Evolutionary conservation across 2,888 invertebrate genomes (phyloP).

Genomic region (Pandemis heparana): DNA sequence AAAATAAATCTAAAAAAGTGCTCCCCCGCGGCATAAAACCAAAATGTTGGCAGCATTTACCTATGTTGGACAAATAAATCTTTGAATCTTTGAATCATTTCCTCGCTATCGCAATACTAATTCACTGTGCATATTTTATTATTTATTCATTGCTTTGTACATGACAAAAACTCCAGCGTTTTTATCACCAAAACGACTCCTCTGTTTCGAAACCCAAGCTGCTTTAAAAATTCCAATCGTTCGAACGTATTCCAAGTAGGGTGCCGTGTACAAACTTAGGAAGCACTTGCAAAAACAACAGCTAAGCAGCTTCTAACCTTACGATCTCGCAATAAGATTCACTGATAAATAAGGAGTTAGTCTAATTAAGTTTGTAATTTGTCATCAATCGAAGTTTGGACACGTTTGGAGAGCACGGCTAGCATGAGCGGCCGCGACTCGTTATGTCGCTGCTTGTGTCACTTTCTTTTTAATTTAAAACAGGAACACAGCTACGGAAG

Average conservation of each 20-base stretch:
- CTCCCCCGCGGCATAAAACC: too few relatives aligned
- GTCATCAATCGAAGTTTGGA: slow-evolving; percentile 21
- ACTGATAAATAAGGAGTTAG: neutral
- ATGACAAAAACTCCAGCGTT: neutral
- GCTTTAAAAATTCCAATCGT: slow-evolving; percentile 18
- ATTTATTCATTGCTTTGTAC: too few relatives aligned
- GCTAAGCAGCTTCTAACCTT: neutral
- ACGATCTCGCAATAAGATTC: neutral
- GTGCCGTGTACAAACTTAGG: slow-evolving; percentile 13
- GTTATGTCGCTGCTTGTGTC: neutral
- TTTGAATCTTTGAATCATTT: too few relatives aligned
- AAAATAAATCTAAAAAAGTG: too few relatives aligned
- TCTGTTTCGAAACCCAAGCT: neutral
- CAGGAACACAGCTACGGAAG: too few relatives aligned
- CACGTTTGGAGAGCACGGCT: neutral
- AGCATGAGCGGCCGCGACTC: neutral
- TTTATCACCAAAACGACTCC: neutral
- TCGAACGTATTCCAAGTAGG: slow-evolving; percentile 24
- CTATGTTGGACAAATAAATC: too few relatives aligned
- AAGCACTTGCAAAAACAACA: neutral
- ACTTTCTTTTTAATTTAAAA: neutral
- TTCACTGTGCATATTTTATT: too few relatives aligned
- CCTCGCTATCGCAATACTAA: too few relatives aligned
- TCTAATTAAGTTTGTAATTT: slow-evolving; percentile 15
- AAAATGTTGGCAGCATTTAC: too few relatives aligned